Conservation (phyloP, 2,797 vertebrate species). For the Arnoldichthys spilopterus region DNA sequence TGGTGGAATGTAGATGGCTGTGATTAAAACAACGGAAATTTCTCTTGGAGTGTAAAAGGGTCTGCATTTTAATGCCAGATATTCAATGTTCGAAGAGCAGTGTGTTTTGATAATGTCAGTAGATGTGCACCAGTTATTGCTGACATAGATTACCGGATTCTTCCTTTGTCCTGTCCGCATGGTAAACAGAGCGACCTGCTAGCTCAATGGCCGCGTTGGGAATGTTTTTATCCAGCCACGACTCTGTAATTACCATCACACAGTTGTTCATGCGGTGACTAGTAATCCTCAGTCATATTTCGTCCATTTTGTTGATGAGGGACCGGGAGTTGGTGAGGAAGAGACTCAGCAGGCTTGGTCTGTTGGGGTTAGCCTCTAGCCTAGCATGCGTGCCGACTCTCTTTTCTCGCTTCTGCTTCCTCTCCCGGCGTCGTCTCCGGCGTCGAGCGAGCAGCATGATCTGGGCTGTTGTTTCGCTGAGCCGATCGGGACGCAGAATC, state of each 20-base stretch:
- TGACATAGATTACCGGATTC: slow-evolving; percentile 12
- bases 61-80: slow-evolving; percentile 3
- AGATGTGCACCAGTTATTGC: background rate
- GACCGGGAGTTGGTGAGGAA: background rate
- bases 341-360: slow-evolving; percentile 3
- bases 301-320: slow-evolving; percentile 3
- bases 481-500: too few species aligned
- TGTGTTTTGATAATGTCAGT: too few species aligned
- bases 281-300: background rate
- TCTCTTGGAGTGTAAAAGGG: background rate
- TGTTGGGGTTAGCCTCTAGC: background rate
- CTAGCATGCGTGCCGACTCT: too few species aligned
- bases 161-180: slow-evolving; percentile 16
- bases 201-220: background rate
- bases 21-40: background rate
- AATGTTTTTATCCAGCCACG: slow-evolving; percentile 2
- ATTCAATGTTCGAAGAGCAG: too few species aligned
- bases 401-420: too few species aligned
- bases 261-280: background rate
- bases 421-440: too few species aligned
- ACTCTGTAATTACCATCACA: slow-evolving; percentile 7
- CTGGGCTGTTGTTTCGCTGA: too few species aligned
- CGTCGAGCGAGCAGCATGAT: too few species aligned
- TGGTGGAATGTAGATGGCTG: background rate
- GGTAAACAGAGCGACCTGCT: background rate